These are phyloP conservation scores for Chirona hameri DNA, from an alignment of 2,888 invertebrate species.

Conservation along the genomic window DNA sequence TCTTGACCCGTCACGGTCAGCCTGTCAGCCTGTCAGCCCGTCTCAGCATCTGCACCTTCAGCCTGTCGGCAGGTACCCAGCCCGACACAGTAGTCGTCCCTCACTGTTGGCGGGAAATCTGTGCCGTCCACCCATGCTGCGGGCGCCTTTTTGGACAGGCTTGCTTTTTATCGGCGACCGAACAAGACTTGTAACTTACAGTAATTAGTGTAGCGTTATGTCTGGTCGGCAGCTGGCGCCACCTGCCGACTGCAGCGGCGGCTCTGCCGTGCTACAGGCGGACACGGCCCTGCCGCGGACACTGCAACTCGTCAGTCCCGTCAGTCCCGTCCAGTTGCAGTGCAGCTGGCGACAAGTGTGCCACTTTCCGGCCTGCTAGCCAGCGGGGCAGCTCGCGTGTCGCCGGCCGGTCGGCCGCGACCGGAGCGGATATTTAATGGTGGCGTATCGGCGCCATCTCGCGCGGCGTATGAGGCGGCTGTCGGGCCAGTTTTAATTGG, in stretches of 20 bases:
- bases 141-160: background rate
- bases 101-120: background rate
- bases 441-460: background rate
- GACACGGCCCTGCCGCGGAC: background rate
- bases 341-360: no score
- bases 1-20: no score
- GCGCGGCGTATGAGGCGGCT: background rate
- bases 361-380: no score
- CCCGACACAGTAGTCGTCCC: background rate
- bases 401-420: background rate
- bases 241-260: background rate
- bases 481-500: slow-evolving; percentile 3
- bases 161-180: background rate
- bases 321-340: no score
- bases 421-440: background rate
- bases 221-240: background rate
- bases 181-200: background rate
- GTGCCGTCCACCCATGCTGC: background rate
- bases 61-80: background rate
- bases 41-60: background rate
- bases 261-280: no score
- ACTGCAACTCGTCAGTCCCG: no score
- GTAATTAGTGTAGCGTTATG: background rate
- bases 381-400: background rate
- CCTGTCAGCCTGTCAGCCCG: background rate